These are phyloP conservation scores for Pseudocheirus occidentalis DNA, from an alignment of 2,797 vertebrate genomes.

Conservation along the genomic window DNA sequence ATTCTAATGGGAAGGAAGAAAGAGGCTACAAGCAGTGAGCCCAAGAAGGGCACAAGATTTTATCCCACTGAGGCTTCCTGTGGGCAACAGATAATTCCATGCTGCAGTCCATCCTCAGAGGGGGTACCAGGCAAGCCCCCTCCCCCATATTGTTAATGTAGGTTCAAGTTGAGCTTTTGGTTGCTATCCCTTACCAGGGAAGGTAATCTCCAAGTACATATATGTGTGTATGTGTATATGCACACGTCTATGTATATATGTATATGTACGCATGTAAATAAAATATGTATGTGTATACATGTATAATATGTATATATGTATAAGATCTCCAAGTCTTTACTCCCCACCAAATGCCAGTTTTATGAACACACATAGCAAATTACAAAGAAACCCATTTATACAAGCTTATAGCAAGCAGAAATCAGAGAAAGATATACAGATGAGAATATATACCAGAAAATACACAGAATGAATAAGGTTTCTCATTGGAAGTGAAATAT, in stretches of 20 bases:
- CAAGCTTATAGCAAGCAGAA: not conserved
- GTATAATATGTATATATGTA: not conserved
- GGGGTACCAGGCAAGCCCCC: not conserved
- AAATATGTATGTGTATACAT: no score
- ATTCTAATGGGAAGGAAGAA: not conserved
- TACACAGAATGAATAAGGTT: not conserved
- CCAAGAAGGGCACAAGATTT: not conserved
- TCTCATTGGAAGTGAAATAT: not conserved
- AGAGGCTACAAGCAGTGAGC: not conserved
- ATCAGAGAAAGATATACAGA: not conserved
- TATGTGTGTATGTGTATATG: no score
- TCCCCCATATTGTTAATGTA: not conserved
- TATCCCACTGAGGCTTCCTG: not conserved
- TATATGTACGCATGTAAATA: not conserved
- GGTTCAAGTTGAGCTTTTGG: not conserved
- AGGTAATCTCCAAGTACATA: no score
- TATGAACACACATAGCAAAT: not conserved
- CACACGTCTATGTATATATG: no score
- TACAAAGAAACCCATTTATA: not conserved
- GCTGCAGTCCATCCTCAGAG: not conserved
- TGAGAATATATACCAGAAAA: not conserved
- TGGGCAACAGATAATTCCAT: not conserved
- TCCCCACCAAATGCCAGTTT: not conserved
- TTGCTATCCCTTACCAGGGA: no score
- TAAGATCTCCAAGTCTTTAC: not conserved